Evolutionary conservation across 2,888 invertebrate species (phyloP).

Genomic region (Sinhomidia bicolor): DNA sequence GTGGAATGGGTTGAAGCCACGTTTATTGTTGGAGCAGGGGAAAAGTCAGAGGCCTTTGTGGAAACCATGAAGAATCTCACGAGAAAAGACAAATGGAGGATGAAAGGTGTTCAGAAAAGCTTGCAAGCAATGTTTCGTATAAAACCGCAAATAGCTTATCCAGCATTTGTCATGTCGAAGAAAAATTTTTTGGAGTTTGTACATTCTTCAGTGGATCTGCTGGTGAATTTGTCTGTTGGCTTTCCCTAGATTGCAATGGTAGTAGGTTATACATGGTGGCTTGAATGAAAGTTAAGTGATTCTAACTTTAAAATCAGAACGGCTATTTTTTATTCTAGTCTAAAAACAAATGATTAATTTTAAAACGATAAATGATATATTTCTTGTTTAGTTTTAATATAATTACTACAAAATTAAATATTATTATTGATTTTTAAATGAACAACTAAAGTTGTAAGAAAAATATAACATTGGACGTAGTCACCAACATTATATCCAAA

Average conservation of each 20-base stretch:
- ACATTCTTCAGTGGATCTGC: background rate
- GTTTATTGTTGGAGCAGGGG: background rate
- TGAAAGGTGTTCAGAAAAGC: background rate
- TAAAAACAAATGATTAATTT: too few species aligned
- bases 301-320: too few species aligned
- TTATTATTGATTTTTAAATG: too few species aligned
- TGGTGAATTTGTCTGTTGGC: too few species aligned
- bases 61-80: background rate
- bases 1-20: background rate
- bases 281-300: too few species aligned
- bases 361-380: too few species aligned
- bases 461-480: constrained; percentile 32
- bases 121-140: background rate
- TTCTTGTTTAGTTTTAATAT: too few species aligned
- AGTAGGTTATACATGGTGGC: too few species aligned
- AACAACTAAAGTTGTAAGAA: constrained; percentile 34
- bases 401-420: too few species aligned
- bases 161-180: background rate
- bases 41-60: background rate
- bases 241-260: too few species aligned
- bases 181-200: background rate
- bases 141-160: background rate
- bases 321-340: too few species aligned
- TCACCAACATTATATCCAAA: background rate
- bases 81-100: background rate